Base-by-base conservation (phyloP, 2,797 vertebrate species). In the Spinus olivaceus region DNA sequence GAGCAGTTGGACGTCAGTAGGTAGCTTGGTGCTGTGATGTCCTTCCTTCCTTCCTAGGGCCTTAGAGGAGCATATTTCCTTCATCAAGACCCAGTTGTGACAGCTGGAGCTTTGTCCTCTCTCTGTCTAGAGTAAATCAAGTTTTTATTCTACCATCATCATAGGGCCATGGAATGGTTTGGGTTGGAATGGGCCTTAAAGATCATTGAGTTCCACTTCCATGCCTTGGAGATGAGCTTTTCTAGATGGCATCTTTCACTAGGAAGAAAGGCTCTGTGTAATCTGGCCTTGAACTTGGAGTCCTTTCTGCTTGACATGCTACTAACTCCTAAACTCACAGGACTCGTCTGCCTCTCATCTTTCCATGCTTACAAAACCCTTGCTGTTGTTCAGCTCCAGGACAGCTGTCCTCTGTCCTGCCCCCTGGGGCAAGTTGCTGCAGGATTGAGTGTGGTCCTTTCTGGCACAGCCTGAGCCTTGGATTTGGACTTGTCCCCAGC, bases 371-470 rank as follows among this genome's bases (percentile, higher is more conserved):
- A 21, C 35, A 50, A 47, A 84, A 50, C 37, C 27, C 46, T 64
- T 46, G 46, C 57, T 78, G 47, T 27, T 72, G 37, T 33, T 70
- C 21, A 63, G 59, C 54, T 70, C 44, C 51, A 41, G 79, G 28
- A 32, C 51, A 50, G 39, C 60, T 49, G 11, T 37, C 12, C 35
- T 59, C 33, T 18, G 7, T 47, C 46, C 74, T 32, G 22, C 5
- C 20, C 25, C 7, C 15, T 0, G 0, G 44, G 42, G 8, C 39
- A 39, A 14, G 5, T 5, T 49, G 35, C 15, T 37, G 49, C 1
- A 3, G 81, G 66, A 16, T 32, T 35, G 37, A 10, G n/a, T 1
- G 1, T 20, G 23, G 18, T 44, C 33, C 51, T 39, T 28, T 65
- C 24, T 2, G 7, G 30, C 42, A 42, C 1, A 8, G 28, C 57